phyloP scores from a whole-genome alignment of 2,113 vertebrate genomes.

The Pelodiscus sinensis region DNA sequence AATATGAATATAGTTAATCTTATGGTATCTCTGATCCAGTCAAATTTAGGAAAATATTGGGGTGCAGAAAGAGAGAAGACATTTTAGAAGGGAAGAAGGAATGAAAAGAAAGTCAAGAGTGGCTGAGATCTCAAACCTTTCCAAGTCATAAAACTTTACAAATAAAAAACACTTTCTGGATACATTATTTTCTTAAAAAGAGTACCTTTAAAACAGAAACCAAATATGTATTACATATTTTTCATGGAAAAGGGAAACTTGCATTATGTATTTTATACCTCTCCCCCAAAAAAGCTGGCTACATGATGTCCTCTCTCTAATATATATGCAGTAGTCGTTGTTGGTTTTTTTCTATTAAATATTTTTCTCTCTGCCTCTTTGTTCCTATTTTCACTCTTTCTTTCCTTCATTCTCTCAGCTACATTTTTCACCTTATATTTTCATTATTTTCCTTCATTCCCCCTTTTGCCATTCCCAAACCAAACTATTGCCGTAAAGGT shows the following conservation, averaged over 20 bases:
- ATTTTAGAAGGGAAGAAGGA: not conserved
- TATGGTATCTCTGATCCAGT: not conserved
- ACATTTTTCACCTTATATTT: not conserved
- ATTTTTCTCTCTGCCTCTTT: not conserved
- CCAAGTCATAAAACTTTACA: not conserved
- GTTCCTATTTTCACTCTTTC: not conserved
- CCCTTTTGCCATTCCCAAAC: not conserved
- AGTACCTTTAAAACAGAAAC: not conserved
- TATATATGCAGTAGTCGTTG: not conserved
- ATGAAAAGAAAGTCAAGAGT: not conserved
- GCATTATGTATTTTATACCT: fast-evolving
- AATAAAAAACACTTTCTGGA: not conserved
- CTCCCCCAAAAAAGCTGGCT: not conserved
- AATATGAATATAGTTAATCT: not conserved
- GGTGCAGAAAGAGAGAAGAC: not conserved
- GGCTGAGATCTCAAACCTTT: not conserved
- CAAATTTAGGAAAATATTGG: not conserved
- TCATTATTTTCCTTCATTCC: not conserved
- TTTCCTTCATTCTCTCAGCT: not conserved
- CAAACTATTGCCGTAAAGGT: not conserved
- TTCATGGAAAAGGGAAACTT: not conserved
- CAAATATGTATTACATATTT: fast-evolving
- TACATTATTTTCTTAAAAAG: not conserved
- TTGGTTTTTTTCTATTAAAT: not conserved
- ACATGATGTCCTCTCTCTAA: not conserved